Percentiles rank a stretch among this genome's conserved stretches.
These are phyloP conservation scores for Myripristis murdjan DNA, from an alignment of 2,797 vertebrate genomes.

Conservation along the genomic window DNA sequence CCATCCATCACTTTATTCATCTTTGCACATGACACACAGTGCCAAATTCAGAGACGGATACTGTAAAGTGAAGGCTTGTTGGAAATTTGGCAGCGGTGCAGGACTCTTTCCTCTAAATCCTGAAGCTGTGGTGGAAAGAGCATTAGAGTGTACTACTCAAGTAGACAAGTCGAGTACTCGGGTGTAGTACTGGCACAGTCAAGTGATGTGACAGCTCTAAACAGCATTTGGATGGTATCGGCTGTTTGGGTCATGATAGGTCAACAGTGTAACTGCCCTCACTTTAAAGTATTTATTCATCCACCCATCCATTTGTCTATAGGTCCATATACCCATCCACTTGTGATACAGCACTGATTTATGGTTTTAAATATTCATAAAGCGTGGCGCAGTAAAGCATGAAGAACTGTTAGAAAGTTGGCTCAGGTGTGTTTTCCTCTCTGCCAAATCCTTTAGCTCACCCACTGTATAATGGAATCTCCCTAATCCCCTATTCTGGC, in stretches of 20 bases:
- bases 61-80: neutral
- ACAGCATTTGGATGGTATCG: slow-evolving; percentile 7
- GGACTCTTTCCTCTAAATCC: neutral
- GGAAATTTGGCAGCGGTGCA: neutral
- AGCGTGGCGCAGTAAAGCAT: slow-evolving; percentile 10
- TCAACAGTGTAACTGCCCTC: no score
- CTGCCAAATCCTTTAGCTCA: neutral
- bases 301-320: neutral
- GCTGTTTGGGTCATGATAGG: slow-evolving; percentile 3
- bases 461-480: neutral
- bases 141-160: no score
- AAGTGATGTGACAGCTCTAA: slow-evolving; percentile 23
- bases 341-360: slow-evolving; percentile 18
- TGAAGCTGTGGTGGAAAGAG: neutral
- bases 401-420: slow-evolving; percentile 22
- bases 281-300: neutral
- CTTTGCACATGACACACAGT: no score
- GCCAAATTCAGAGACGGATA: neutral
- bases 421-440: slow-evolving; percentile 3
- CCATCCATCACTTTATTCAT: no score
- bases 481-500: slow-evolving; percentile 54
- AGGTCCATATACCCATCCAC: neutral
- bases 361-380: neutral
- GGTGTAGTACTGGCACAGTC: slow-evolving; percentile 1
- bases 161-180: no score